Evolutionary conservation across 2,113 vertebrate genomes (phyloP).

Genomic region (Channa maculata): DNA sequence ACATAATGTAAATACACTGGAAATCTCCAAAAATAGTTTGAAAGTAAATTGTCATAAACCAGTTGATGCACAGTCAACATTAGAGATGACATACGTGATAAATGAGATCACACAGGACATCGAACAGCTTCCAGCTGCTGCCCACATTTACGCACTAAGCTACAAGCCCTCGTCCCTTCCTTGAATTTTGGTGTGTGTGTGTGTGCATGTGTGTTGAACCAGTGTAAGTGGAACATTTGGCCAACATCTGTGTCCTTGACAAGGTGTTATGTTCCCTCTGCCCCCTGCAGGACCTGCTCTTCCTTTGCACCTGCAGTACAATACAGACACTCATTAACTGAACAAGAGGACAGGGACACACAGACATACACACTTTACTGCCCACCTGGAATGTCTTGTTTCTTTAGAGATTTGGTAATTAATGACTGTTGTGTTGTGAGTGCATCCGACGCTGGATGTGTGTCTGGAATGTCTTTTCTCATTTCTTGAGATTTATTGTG

Average conservation of each 20-base stretch:
- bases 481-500: too few species aligned
- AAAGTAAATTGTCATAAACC: too few species aligned
- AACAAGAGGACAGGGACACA: conserved; percentile 27
- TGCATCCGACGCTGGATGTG: not conserved
- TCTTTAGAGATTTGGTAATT: conserved; percentile 12
- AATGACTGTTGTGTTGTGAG: conserved; percentile 9
- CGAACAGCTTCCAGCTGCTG: too few species aligned
- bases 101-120: too few species aligned
- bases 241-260: conserved; percentile 66
- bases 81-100: too few species aligned
- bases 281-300: conserved; percentile 42
- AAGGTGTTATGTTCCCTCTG: conserved; percentile 38
- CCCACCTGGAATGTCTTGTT: not conserved
- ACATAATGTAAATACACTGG: too few species aligned
- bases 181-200: too few species aligned
- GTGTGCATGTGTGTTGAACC: not conserved
- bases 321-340: conserved; percentile 44
- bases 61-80: too few species aligned
- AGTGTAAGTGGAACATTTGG: conserved; percentile 24
- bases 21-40: too few species aligned
- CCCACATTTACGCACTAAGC: too few species aligned
- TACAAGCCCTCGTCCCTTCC: too few species aligned
- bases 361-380: conserved; percentile 7
- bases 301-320: conserved; percentile 34
- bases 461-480: too few species aligned